phyloP scores from a whole-genome alignment of 2,113 vertebrate species.

The Prietella phreatophila region DNA sequence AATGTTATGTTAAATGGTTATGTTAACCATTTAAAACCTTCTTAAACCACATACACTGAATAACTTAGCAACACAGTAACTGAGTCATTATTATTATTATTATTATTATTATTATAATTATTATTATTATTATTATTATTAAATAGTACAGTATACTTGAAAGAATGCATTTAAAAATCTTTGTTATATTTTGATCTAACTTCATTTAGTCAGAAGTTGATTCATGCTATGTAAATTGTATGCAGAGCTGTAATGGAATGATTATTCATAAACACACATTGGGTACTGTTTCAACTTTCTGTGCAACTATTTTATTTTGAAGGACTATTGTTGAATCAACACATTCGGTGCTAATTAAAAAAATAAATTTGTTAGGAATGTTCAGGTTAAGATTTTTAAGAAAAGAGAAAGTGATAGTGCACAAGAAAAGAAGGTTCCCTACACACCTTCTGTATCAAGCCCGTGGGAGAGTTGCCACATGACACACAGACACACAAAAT shows the following conservation, averaged over 20 bases:
- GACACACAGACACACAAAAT: too few relatives aligned
- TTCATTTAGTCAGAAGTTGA: neutral
- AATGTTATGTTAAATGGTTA: too few relatives aligned
- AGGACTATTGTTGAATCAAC: neutral
- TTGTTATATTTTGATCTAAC: neutral
- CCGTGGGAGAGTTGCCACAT: too few relatives aligned
- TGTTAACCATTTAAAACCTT: neutral
- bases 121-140: too few relatives aligned
- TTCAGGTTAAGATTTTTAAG: too few relatives aligned
- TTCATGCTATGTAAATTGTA: neutral
- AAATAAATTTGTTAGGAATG: too few relatives aligned
- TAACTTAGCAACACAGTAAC: neutral
- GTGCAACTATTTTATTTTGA: neutral
- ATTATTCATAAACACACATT: neutral
- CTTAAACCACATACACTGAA: neutral
- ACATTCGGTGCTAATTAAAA: neutral
- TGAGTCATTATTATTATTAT: too few relatives aligned
- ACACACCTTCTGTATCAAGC: too few relatives aligned
- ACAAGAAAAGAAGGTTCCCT: too few relatives aligned
- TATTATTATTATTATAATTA: too few relatives aligned
- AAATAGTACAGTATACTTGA: neutral
- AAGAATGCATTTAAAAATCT: neutral
- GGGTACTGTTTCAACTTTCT: neutral
- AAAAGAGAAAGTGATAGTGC: too few relatives aligned
- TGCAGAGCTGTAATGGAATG: neutral